These are phyloP conservation scores for Argynnis bischoffii DNA, from an alignment of 2,888 invertebrate genomes.

Conservation along the genomic window DNA sequence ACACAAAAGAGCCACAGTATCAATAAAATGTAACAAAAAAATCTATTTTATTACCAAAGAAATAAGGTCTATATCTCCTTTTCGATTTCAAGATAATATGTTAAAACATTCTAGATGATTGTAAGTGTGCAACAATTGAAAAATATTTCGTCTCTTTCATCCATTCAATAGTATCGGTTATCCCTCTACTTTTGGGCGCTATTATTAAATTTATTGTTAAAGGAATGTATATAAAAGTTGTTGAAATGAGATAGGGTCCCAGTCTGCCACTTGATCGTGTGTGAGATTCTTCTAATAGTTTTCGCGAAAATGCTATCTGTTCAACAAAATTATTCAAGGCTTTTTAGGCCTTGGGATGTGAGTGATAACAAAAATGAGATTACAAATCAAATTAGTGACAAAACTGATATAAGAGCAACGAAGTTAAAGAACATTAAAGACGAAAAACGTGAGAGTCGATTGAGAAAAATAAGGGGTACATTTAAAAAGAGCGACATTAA, in stretches of 20 bases:
- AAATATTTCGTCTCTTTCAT: slow-evolving; percentile 80
- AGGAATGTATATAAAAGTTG: slow-evolving; percentile 81
- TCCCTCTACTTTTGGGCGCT: slow-evolving; percentile 74
- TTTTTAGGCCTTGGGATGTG: slow-evolving; percentile 85
- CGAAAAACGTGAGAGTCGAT: slow-evolving; percentile 66
- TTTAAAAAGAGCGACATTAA: slow-evolving; percentile 63
- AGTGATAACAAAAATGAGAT: slow-evolving; percentile 59
- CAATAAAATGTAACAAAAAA: slow-evolving; percentile 41
- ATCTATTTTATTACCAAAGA: slow-evolving; percentile 36
- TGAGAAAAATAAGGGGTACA: slow-evolving; percentile 73
- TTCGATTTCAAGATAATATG: slow-evolving; percentile 31
- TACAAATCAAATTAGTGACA: slow-evolving; percentile 34
- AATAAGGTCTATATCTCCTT: slow-evolving; percentile 43
- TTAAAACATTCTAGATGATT: slow-evolving; percentile 45
- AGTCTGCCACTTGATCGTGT: slow-evolving; percentile 65
- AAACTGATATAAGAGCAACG: slow-evolving; percentile 41
- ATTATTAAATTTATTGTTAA: slow-evolving; percentile 82
- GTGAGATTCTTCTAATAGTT: slow-evolving; percentile 54
- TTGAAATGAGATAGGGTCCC: slow-evolving; percentile 73
- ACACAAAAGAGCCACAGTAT: slow-evolving; percentile 46
- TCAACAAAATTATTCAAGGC: slow-evolving; percentile 73
- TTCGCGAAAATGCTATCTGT: slow-evolving; percentile 63
- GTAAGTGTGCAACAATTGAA: slow-evolving; percentile 81
- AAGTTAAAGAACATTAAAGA: slow-evolving; percentile 57
- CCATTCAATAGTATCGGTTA: slow-evolving; percentile 67